These are phyloP conservation scores for Cerastis rubricosa DNA, from an alignment of 2,888 invertebrate species.

Conservation along the genomic window DNA sequence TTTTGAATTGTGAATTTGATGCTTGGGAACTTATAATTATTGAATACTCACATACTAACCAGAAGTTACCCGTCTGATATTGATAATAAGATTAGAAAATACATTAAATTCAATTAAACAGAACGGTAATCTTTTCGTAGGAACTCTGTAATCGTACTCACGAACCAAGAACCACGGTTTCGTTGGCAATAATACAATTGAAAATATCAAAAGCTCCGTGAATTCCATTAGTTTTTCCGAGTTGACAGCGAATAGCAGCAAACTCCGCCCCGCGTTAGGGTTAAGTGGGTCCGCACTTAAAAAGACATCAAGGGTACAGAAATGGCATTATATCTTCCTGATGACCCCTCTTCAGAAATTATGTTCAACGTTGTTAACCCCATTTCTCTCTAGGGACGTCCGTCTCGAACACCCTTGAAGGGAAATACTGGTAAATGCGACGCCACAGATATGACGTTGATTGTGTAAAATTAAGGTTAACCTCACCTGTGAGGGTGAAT, in stretches of 20 bases:
- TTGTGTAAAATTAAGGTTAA: constrained; percentile 61
- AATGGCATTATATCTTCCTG: constrained; percentile 89
- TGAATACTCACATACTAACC: neutral
- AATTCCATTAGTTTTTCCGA: constrained; percentile 77
- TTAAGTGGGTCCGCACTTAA: constrained; percentile 89
- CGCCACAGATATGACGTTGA: constrained; percentile 70
- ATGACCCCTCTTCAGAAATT: constrained; percentile 88
- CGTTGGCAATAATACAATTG: constrained; percentile 53
- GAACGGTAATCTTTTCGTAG: constrained; percentile 14
- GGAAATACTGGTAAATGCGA: constrained; percentile 67
- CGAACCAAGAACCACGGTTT: constrained; percentile 18
- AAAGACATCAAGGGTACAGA: constrained; percentile 90
- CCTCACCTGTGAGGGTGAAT: constrained; percentile 34
- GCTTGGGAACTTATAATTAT: neutral
- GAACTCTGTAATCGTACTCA: constrained; percentile 11
- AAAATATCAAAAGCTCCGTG: constrained; percentile 65
- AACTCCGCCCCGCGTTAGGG: constrained; percentile 82
- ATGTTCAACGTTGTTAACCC: constrained; percentile 83
- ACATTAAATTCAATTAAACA: constrained; percentile 21
- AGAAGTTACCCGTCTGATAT: neutral
- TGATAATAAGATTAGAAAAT: neutral
- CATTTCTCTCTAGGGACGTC: constrained; percentile 77
- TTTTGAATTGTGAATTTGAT: neutral
- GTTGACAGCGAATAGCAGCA: constrained; percentile 76
- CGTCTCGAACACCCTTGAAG: constrained; percentile 68